These are phyloP conservation scores for Leucania comma DNA, from an alignment of 2,888 invertebrate species.

Conservation along the genomic window DNA sequence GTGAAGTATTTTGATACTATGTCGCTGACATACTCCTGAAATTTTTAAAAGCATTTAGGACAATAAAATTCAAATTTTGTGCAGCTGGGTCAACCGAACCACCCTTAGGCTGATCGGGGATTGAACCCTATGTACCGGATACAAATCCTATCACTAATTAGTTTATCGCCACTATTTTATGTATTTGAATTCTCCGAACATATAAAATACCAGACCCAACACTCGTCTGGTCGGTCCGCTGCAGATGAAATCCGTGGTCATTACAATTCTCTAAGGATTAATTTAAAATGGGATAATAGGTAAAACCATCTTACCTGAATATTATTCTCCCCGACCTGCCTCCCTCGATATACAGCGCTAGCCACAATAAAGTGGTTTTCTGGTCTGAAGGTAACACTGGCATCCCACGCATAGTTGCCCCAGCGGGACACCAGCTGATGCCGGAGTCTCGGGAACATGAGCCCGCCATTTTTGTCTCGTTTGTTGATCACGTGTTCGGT, in stretches of 20 bases:
- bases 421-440: conserved; percentile 93
- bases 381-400: conserved; percentile 90
- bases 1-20: conserved; percentile 94
- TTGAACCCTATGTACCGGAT: neutral
- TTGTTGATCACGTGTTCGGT: conserved; percentile 88
- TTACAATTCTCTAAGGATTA: no score
- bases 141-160: no score
- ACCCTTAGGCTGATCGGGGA: neutral
- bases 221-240: no score
- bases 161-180: no score
- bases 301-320: conserved; percentile 86
- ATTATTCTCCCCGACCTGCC: conserved; percentile 93
- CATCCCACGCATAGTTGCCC: conserved; percentile 95
- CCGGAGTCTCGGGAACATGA: conserved; percentile 92
- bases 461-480: conserved; percentile 90
- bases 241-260: no score
- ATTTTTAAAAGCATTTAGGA: conserved; percentile 9
- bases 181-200: no score
- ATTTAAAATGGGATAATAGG: no score
- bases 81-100: neutral
- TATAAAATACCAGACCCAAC: no score
- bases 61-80: neutral
- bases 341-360: conserved; percentile 92
- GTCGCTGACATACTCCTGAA: conserved; percentile 94
- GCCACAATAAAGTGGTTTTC: conserved; percentile 93